Conservation (phyloP, 1,140 invertebrate genomes). For the Heliconius himera region DNA sequence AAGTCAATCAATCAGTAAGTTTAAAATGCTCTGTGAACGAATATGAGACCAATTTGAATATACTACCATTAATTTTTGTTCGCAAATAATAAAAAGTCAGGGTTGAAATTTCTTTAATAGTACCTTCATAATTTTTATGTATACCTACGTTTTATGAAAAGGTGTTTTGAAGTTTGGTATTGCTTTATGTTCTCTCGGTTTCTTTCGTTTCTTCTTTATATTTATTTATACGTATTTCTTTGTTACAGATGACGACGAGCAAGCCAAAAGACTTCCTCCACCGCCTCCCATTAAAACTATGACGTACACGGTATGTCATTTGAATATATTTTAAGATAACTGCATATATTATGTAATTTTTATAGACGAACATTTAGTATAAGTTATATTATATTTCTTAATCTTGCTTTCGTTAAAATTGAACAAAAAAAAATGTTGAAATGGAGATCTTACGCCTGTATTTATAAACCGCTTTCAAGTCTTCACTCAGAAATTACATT, state of each 20-base stretch:
- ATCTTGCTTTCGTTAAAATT: too few species aligned
- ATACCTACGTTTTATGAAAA: not conserved
- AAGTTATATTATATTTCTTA: too few species aligned
- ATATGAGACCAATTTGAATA: not conserved
- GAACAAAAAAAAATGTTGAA: too few species aligned
- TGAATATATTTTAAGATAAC: constrained; percentile 8
- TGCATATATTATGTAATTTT: not conserved
- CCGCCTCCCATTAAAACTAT: constrained; percentile 86
- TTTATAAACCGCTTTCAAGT: too few species aligned
- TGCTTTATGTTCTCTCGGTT: not conserved
- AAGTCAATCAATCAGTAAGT: not conserved
- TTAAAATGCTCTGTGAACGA: not conserved
- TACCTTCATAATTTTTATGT: not conserved
- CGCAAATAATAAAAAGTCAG: not conserved
- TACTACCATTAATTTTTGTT: not conserved
- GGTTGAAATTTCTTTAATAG: not conserved
- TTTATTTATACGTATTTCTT: constrained; percentile 28
- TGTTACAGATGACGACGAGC: constrained; percentile 84
- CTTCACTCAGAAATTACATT: too few species aligned
- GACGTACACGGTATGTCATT: constrained; percentile 82
- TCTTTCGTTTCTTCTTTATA: not conserved
- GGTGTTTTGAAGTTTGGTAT: not conserved
- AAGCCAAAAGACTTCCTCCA: constrained; percentile 82
- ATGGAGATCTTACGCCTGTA: too few species aligned
- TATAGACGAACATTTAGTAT: not conserved